Evolutionary conservation across 2,113 vertebrate genomes (phyloP).

Genomic region (Dicrurus megarhynchus): DNA sequence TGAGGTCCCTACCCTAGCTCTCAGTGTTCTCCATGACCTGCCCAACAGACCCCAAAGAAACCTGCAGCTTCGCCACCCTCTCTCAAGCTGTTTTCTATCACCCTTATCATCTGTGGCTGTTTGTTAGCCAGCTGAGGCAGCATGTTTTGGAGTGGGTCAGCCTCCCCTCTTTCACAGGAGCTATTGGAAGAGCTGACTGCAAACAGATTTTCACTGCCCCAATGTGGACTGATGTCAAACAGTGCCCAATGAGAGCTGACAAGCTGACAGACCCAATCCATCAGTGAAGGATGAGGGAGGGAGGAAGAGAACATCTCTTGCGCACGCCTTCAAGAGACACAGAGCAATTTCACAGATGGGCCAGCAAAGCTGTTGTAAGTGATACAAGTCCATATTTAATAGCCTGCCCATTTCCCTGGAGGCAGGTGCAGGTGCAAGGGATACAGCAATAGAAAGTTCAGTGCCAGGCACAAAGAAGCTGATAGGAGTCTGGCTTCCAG

Average conservation of each 20-base stretch:
- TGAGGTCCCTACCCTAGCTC: background rate
- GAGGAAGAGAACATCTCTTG: conserved; percentile 7
- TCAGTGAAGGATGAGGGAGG: conserved; percentile 33
- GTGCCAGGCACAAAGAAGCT: background rate
- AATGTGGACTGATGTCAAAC: conserved; percentile 66
- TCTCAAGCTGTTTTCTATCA: background rate
- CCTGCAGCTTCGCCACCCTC: background rate
- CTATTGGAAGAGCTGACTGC: conserved; percentile 73
- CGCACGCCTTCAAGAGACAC: conserved; percentile 15
- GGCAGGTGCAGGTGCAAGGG: background rate
- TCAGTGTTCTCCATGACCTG: background rate
- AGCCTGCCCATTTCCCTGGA: conserved; percentile 21
- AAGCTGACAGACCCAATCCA: conserved; percentile 73
- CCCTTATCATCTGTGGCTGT: background rate
- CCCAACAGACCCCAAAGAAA: background rate
- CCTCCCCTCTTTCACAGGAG: conserved; percentile 45
- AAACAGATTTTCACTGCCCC: conserved; percentile 75
- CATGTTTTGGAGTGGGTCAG: conserved; percentile 50
- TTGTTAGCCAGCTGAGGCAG: conserved; percentile 46
- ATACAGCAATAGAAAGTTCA: background rate
- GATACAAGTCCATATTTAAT: conserved; percentile 51
- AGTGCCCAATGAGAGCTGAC: conserved; percentile 74
- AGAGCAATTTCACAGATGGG: conserved; percentile 34
- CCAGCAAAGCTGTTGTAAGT: conserved; percentile 24
- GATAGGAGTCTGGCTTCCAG: background rate